A percentile compares a stretch with the other conserved stretches of the same genome.
These are phyloP conservation scores for Ectobius pallidus DNA, from an alignment of 2,888 invertebrate species.

Conservation along the genomic window DNA sequence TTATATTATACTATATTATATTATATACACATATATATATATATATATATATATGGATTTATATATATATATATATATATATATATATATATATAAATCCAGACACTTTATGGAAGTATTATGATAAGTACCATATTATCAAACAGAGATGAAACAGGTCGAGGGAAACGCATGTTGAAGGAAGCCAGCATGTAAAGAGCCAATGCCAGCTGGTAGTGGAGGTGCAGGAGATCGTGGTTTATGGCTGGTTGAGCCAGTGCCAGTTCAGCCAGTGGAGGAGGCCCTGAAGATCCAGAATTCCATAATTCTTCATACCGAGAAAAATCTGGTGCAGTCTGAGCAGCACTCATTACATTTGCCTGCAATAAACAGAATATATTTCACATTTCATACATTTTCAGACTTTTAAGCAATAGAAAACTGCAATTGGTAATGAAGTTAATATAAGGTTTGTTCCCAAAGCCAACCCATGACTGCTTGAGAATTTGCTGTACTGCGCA, in stretches of 20 bases:
- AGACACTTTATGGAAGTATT: no score
- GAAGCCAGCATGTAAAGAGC: constrained; percentile 79
- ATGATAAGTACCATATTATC: constrained; percentile 72
- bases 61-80: no score
- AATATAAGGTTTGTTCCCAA: no score
- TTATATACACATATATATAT: no score
- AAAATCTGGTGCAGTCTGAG: background rate
- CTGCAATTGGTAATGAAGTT: no score
- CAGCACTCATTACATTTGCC: constrained; percentile 24
- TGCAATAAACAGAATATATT: background rate
- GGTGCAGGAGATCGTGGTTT: constrained; percentile 75
- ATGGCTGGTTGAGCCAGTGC: constrained; percentile 78
- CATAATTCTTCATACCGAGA: constrained; percentile 67
- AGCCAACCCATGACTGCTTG: no score
- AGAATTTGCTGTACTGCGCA: no score
- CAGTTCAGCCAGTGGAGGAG: constrained; percentile 75
- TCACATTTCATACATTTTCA: no score
- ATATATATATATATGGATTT: no score
- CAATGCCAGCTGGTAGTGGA: constrained; percentile 80
- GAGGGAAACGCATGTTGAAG: constrained; percentile 75
- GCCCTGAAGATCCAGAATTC: constrained; percentile 62
- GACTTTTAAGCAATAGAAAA: no score
- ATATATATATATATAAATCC: no score
- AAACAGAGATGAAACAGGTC: constrained; percentile 75
- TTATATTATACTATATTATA: no score